phyloP scores from a whole-genome alignment of 2,888 invertebrate genomes.

The Lymantria monacha region DNA sequence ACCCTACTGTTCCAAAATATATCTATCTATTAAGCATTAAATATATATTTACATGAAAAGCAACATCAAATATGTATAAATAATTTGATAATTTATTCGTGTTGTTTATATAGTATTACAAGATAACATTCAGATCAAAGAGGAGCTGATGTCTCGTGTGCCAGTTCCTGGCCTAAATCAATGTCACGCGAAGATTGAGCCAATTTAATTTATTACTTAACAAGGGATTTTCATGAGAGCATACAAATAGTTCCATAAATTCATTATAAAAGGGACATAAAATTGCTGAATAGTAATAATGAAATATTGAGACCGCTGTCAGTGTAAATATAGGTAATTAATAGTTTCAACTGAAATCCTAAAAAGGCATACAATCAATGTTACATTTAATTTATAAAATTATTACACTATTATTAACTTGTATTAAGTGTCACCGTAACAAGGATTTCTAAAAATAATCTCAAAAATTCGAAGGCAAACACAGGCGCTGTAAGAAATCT shows the following conservation, averaged over 20 bases:
- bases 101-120: too few relatives aligned
- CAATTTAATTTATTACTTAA: slow-evolving; percentile 34
- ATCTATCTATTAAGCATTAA: too few relatives aligned
- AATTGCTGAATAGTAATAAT: slow-evolving; percentile 9
- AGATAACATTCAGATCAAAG: slow-evolving; percentile 44
- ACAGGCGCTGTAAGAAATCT: slow-evolving; percentile 23
- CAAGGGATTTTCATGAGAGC: slow-evolving; percentile 21
- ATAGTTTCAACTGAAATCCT: too few relatives aligned
- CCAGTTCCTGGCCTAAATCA: slow-evolving; percentile 46
- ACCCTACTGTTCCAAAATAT: too few relatives aligned
- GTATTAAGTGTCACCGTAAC: slow-evolving; percentile 11
- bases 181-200: slow-evolving; percentile 37
- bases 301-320: too few relatives aligned
- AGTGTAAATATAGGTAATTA: too few relatives aligned
- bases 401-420: slow-evolving; percentile 5
- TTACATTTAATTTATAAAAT: not conserved
- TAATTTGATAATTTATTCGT: too few relatives aligned
- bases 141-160: slow-evolving; percentile 36
- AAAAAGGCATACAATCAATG: too few relatives aligned
- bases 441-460: slow-evolving; percentile 19
- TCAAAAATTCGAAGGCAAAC: slow-evolving; percentile 22
- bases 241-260: slow-evolving; percentile 33
- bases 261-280: slow-evolving; percentile 13
- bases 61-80: too few relatives aligned
- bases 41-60: too few relatives aligned